Evolutionary conservation across 2,888 invertebrate species (phyloP).

Genomic region (Acronicta leporina): DNA sequence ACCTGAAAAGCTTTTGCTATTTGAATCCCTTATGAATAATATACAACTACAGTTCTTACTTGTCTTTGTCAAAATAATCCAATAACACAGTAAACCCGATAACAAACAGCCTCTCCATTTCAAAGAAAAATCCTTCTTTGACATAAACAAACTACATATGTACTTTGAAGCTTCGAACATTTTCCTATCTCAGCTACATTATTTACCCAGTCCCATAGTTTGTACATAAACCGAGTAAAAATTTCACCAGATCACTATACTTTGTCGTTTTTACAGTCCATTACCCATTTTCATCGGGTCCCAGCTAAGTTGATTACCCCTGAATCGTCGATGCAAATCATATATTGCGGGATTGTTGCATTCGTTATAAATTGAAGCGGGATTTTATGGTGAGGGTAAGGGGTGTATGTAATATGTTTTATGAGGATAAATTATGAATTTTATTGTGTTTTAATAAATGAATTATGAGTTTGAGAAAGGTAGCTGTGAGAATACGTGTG

Average conservation of each 20-base stretch:
- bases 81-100: conserved; percentile 14
- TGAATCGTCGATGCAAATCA: conserved; percentile 71
- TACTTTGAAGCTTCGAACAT: conserved; percentile 12
- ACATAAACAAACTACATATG: conserved; percentile 9
- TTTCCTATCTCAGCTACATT: conserved; percentile 25
- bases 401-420: conserved; percentile 23
- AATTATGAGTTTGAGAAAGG: conserved; percentile 11
- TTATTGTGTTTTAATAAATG: conserved; percentile 46
- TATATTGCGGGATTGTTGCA: conserved; percentile 57
- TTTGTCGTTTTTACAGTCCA: conserved; percentile 74
- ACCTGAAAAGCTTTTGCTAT: neutral
- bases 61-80: conserved; percentile 19
- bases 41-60: neutral
- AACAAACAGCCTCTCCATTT: conserved; percentile 16
- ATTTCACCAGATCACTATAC: conserved; percentile 49
- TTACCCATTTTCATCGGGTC: conserved; percentile 77
- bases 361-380: conserved; percentile 41
- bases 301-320: conserved; percentile 80
- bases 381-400: conserved; percentile 34
- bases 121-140: conserved; percentile 20
- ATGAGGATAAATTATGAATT: conserved; percentile 38
- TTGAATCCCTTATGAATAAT: neutral
- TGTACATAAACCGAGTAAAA: conserved; percentile 46
- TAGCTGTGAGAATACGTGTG: neutral
- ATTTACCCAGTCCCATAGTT: conserved; percentile 25